Percentiles rank a stretch among this genome's conserved stretches.
Conservation (phyloP, 2,888 invertebrate species). For the Laothoe populi region DNA sequence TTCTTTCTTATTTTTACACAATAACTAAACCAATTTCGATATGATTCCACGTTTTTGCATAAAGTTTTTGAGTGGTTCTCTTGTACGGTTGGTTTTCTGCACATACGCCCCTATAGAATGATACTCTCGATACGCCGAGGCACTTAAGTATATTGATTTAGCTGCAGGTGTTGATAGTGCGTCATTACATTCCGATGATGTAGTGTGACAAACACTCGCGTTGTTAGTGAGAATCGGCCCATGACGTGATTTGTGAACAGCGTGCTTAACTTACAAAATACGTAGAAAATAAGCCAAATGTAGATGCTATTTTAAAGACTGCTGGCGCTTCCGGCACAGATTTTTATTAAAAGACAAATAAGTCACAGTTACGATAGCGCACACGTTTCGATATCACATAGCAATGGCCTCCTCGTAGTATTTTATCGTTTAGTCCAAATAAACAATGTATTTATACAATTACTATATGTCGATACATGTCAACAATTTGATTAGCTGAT, state of each 20-base stretch:
- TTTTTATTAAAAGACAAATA: neutral
- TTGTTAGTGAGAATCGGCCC: neutral
- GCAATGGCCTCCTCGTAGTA: conserved; percentile 5
- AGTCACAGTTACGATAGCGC: conserved; percentile 10
- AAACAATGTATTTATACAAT: neutral
- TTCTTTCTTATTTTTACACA: no score
- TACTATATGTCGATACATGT: neutral
- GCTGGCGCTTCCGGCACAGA: conserved; percentile 17
- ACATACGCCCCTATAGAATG: no score
- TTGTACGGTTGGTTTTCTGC: no score
- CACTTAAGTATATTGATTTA: conserved; percentile 14
- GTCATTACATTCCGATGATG: conserved; percentile 22
- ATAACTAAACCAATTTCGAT: no score
- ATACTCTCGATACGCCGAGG: no score
- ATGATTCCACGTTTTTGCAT: no score
- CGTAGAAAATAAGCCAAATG: conserved; percentile 16
- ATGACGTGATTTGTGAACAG: neutral
- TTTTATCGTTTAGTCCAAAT: conserved; percentile 17
- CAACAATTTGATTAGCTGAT: neutral
- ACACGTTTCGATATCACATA: conserved; percentile 16
- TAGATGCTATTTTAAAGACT: conserved; percentile 21
- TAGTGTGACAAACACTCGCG: neutral
- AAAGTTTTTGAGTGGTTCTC: no score
- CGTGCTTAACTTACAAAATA: conserved; percentile 12
- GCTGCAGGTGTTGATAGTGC: conserved; percentile 1